A percentile compares a stretch with the other conserved stretches of the same genome.
Evolutionary conservation across 2,888 invertebrate genomes (phyloP).

Genomic region (Epinotia bilunana): DNA sequence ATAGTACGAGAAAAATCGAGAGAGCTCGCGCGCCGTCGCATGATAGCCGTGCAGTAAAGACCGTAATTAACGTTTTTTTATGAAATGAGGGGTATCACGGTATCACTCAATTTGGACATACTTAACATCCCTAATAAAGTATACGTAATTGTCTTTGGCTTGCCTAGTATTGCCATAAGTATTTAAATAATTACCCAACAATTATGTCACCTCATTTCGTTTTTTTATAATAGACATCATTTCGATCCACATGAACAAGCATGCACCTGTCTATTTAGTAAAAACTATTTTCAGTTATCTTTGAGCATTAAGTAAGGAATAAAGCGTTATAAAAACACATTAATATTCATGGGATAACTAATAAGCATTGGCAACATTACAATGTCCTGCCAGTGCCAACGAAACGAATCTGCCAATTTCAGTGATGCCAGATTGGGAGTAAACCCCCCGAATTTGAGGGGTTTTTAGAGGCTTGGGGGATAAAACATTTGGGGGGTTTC

Average conservation of each 20-base stretch:
- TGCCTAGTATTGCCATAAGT: not conserved
- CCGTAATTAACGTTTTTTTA: no score
- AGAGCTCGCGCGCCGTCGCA: no score
- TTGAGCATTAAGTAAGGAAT: not conserved
- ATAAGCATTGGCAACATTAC: constrained; percentile 51
- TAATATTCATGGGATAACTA: constrained; percentile 43
- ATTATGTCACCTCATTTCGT: not conserved
- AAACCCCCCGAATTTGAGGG: no score
- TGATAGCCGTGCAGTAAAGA: no score
- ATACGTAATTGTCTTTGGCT: constrained; percentile 9
- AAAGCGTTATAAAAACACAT: not conserved
- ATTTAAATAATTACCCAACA: not conserved
- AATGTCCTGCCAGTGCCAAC: constrained; percentile 59
- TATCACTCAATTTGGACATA: no score
- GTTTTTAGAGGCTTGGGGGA: no score
- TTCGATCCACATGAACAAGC: not conserved
- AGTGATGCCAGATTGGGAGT: no score
- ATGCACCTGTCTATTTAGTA: not conserved
- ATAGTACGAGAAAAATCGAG: no score
- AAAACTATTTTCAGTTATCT: not conserved
- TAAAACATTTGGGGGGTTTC: no score
- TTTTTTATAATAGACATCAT: not conserved
- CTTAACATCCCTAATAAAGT: not conserved
- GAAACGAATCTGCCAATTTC: constrained; percentile 61
- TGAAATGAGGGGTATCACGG: no score